phyloP scores from a whole-genome alignment of 2,797 vertebrate species.

The Chrosomus eos region DNA sequence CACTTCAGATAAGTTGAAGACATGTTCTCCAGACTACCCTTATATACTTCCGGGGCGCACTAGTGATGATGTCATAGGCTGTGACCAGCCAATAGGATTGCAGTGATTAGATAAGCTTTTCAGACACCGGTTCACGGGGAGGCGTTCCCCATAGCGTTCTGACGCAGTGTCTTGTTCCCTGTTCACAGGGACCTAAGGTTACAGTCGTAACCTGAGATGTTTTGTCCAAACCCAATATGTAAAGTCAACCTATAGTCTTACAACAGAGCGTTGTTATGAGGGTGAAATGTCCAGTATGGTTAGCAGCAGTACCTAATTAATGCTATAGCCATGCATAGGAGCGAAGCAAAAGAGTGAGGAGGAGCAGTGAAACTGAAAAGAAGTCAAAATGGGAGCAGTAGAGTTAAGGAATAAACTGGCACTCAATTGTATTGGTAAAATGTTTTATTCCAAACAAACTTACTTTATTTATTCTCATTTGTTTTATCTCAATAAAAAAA shows the following conservation, averaged over 20 bases:
- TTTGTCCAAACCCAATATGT: not conserved
- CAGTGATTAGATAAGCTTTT: too few species aligned
- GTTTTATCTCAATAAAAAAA: conserved; percentile 87
- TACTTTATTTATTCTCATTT: conserved; percentile 72
- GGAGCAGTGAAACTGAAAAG: conserved; percentile 51
- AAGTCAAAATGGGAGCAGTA: conserved; percentile 52
- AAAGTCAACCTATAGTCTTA: not conserved
- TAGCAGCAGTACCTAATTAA: conserved; percentile 29
- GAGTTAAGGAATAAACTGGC: conserved; percentile 72
- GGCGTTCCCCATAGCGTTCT: too few species aligned
- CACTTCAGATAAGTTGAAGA: too few species aligned
- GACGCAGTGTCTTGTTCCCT: too few species aligned
- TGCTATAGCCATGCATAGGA: conserved; percentile 57
- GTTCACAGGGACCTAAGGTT: too few species aligned
- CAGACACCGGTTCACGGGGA: too few species aligned
- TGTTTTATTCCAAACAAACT: conserved; percentile 88
- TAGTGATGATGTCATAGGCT: too few species aligned
- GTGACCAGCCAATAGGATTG: too few species aligned
- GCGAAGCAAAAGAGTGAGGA: conserved; percentile 61
- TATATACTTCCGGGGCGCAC: too few species aligned
- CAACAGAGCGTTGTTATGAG: not conserved
- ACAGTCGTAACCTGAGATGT: too few species aligned
- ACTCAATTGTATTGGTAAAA: conserved; percentile 82
- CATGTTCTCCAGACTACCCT: too few species aligned
- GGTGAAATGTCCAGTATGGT: conserved; percentile 26